Evolutionary conservation across 2,888 invertebrate genomes (phyloP).

Genomic region (Drosophila trichaetosa): DNA sequence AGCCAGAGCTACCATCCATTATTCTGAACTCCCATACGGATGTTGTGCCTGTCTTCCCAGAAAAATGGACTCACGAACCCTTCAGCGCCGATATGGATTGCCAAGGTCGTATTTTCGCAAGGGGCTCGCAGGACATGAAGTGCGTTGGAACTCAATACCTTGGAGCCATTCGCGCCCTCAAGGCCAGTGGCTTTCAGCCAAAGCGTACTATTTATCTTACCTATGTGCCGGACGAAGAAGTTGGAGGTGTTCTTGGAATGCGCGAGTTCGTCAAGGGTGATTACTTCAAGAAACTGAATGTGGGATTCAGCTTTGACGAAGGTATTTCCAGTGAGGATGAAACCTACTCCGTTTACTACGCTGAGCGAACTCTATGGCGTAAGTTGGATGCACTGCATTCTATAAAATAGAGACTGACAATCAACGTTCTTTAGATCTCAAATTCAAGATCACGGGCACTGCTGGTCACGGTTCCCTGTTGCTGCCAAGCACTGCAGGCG

Average conservation of each 20-base stretch:
- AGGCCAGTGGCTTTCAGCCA: conserved; percentile 86
- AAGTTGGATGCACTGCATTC: conserved; percentile 79
- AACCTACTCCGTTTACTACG: conserved; percentile 87
- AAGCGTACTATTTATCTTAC: conserved; percentile 89
- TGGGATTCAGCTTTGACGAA: conserved; percentile 93
- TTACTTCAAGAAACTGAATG: conserved; percentile 89
- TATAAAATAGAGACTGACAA: background rate
- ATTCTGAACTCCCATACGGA: conserved; percentile 97
- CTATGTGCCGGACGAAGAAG: conserved; percentile 90
- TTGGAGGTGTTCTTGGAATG: conserved; percentile 91
- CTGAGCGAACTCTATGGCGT: conserved; percentile 90
- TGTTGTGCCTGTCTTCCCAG: conserved; percentile 94
- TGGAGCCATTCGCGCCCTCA: conserved; percentile 90
- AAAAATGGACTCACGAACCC: conserved; percentile 96
- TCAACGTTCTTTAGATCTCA: conserved; percentile 86
- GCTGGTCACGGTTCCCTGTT: conserved; percentile 93
- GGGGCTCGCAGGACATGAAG: conserved; percentile 93
- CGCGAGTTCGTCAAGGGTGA: conserved; percentile 87
- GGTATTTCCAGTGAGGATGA: conserved; percentile 90
- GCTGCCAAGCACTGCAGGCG: conserved; percentile 89
- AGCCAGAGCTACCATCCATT: conserved; percentile 90
- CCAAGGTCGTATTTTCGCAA: conserved; percentile 91
- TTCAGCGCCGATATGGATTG: conserved; percentile 94
- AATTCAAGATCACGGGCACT: conserved; percentile 88
- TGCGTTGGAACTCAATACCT: conserved; percentile 92